Conservation (phyloP, 1,140 invertebrate species). For the Lepidurus couesii region DNA sequence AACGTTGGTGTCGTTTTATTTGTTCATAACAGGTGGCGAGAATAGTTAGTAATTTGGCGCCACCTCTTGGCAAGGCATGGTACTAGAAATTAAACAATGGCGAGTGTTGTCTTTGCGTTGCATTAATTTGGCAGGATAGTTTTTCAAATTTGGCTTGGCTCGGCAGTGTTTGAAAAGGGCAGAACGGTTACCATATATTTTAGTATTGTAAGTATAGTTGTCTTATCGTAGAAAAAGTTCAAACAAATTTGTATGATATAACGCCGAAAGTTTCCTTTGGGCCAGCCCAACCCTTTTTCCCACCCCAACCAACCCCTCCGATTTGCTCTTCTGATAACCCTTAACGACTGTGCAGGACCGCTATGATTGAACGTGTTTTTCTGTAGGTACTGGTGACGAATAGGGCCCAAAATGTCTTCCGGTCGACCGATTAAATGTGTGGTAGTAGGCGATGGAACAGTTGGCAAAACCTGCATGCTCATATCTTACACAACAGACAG, state of each 20-base stretch:
- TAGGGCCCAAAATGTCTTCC: conserved; percentile 54
- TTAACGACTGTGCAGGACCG: background rate
- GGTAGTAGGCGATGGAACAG: conserved; percentile 87
- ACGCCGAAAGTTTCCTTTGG: background rate
- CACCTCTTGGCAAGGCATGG: background rate
- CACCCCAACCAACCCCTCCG: background rate
- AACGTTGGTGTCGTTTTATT: too few species aligned
- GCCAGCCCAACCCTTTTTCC: background rate
- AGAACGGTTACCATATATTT: background rate
- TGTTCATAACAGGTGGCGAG: background rate
- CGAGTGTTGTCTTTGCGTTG: conserved; percentile 16
- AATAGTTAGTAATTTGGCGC: background rate
- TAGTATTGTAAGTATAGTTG: too few species aligned
- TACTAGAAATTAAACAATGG: background rate
- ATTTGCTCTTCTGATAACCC: background rate
- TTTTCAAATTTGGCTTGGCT: background rate
- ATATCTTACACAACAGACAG: conserved; percentile 98
- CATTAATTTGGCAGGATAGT: background rate
- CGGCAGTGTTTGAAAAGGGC: background rate
- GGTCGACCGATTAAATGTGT: conserved; percentile 95
- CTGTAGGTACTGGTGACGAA: background rate
- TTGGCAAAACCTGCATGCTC: conserved; percentile 98
- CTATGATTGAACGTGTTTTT: background rate
- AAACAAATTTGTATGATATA: background rate
- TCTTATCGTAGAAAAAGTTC: background rate